Conservation (phyloP, 2,888 invertebrate genomes). For the Tortrix viridana region DNA sequence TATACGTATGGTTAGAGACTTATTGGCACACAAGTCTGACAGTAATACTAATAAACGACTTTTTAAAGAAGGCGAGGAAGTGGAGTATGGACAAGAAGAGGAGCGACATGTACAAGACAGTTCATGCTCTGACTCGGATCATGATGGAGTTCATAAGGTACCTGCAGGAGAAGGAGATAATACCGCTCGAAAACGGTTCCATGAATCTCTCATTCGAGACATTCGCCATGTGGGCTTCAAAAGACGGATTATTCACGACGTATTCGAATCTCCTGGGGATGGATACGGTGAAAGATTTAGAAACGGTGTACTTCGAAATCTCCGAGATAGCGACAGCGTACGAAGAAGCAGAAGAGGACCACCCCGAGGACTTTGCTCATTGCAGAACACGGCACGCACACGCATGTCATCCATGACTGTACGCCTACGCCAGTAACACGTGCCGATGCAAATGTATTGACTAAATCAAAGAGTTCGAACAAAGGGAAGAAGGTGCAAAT, state of each 20-base stretch:
- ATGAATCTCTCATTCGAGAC: conserved; percentile 2
- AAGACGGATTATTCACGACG: conserved; percentile 20
- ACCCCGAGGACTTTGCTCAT: no score
- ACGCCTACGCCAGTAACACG: neutral
- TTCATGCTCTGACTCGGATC: neutral
- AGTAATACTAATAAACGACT: neutral
- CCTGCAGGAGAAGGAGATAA: neutral
- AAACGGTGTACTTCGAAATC: conserved; percentile 6
- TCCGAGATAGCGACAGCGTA: conserved; percentile 4
- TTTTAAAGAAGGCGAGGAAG: neutral
- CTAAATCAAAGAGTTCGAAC: neutral
- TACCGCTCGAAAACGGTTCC: neutral
- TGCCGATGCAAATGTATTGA: neutral
- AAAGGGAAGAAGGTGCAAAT: neutral
- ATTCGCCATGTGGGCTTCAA: conserved; percentile 16
- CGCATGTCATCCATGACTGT: conserved; percentile 26
- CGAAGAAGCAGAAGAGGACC: conserved; percentile 6
- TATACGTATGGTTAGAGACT: neutral
- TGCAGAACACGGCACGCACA: conserved; percentile 12
- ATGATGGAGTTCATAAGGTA: neutral
- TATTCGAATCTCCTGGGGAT: conserved; percentile 19
- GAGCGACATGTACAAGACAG: neutral
- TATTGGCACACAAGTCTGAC: neutral
- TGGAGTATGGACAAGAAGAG: neutral
- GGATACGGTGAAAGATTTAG: conserved; percentile 21